Evolutionary conservation across 2,888 invertebrate genomes (phyloP).

Genomic region (Lathronympha strigana): DNA sequence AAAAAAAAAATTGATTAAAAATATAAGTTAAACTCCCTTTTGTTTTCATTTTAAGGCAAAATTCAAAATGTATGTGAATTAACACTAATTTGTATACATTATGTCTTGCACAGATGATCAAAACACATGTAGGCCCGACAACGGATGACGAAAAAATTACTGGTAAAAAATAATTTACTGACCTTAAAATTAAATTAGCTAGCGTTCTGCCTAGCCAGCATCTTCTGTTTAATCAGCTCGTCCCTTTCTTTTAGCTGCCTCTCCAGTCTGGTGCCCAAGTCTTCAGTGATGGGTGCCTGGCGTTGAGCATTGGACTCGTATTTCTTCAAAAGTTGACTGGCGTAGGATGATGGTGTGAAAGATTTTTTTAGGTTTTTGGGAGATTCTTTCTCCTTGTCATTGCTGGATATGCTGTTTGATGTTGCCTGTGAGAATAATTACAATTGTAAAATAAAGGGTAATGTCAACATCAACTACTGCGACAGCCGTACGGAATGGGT

Average conservation of each 20-base stretch:
- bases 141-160: too few relatives aligned
- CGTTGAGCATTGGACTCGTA: slow-evolving; percentile 48
- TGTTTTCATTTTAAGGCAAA: too few relatives aligned
- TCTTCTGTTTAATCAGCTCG: slow-evolving; percentile 37
- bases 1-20: too few relatives aligned
- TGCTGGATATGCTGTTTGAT: slow-evolving; percentile 7
- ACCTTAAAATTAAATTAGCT: neutral
- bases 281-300: slow-evolving; percentile 8
- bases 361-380: neutral
- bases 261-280: slow-evolving; percentile 51
- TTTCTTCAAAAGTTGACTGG: slow-evolving; percentile 51
- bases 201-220: slow-evolving; percentile 14
- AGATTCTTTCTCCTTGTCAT: slow-evolving; percentile 5
- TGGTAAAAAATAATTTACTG: too few relatives aligned
- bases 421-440: slow-evolving; percentile 7
- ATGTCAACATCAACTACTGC: too few relatives aligned
- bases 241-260: slow-evolving; percentile 52
- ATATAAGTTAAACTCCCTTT: too few relatives aligned
- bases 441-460: neutral
- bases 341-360: slow-evolving; percentile 52
- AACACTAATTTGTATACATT: too few relatives aligned
- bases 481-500: too few relatives aligned
- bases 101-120: too few relatives aligned
- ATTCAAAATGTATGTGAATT: too few relatives aligned
- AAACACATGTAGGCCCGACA: too few relatives aligned